Percentiles rank a stretch among this genome's conserved stretches.
Evolutionary conservation across 2,113 vertebrate genomes (phyloP).

Genomic region (Crotalus viridis): DNA sequence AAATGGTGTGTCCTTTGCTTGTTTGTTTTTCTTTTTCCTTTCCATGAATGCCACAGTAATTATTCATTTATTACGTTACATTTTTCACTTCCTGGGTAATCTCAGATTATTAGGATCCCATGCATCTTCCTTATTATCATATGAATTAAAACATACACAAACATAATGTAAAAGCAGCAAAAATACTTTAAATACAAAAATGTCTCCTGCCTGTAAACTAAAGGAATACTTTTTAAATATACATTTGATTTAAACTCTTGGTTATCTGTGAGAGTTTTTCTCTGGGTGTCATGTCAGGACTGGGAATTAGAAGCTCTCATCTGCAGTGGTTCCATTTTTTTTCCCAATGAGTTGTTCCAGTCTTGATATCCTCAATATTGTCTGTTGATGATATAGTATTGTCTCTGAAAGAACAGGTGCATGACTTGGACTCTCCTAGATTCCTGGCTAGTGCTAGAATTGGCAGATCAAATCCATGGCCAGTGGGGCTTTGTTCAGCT

Average conservation of each 20-base stretch:
- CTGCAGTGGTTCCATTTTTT: neutral
- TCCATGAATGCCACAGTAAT: neutral
- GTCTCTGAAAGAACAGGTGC: neutral
- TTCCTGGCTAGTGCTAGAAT: neutral
- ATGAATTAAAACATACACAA: neutral
- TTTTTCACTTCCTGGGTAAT: neutral
- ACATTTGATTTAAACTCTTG: neutral
- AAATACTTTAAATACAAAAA: neutral
- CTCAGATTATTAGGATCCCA: neutral
- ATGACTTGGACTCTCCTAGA: neutral
- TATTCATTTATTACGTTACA: neutral
- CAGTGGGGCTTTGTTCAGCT: neutral
- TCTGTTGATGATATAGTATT: neutral
- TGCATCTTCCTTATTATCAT: neutral
- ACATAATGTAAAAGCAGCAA: neutral
- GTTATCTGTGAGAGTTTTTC: neutral
- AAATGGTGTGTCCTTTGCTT: slow-evolving; percentile 16
- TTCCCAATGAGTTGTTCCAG: neutral
- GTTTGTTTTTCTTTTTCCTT: neutral
- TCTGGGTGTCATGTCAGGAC: neutral
- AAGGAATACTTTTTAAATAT: neutral
- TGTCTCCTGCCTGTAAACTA: neutral
- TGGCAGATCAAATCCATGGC: neutral
- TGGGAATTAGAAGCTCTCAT: neutral
- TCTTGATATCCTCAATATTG: neutral